Conservation (phyloP, 1,140 invertebrate species). For the Drosophila trapezifrons region DNA sequence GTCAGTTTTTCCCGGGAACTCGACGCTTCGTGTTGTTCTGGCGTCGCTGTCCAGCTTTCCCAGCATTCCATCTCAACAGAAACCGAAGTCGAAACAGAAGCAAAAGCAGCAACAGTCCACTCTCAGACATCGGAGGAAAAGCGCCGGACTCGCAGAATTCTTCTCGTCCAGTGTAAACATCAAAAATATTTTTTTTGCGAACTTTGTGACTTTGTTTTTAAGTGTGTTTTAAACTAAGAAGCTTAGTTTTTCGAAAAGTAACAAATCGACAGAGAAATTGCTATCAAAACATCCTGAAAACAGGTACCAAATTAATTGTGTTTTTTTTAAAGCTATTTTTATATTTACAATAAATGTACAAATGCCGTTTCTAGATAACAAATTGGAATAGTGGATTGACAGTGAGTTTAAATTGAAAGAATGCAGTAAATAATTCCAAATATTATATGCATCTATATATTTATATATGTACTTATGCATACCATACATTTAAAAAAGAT, state of each 20-base stretch:
- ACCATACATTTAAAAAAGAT: too few species aligned
- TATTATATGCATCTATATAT: neutral
- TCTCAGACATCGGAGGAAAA: constrained; percentile 9
- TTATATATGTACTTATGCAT: neutral
- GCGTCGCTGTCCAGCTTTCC: constrained; percentile 5
- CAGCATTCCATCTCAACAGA: constrained; percentile 2
- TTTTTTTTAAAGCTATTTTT: neutral
- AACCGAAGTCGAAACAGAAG: constrained; percentile 7
- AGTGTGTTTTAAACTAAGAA: constrained; percentile 2
- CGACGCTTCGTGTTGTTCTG: constrained; percentile 69
- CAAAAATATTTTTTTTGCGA: constrained; percentile 12
- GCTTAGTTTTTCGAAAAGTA: neutral
- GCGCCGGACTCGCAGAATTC: constrained; percentile 10
- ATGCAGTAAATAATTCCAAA: neutral
- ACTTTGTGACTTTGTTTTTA: constrained; percentile 16
- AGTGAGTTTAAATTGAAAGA: neutral
- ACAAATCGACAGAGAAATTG: neutral
- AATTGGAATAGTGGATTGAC: neutral
- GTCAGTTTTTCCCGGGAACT: constrained; percentile 83
- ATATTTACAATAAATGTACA: neutral
- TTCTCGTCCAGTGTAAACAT: constrained; percentile 7
- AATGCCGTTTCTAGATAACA: neutral
- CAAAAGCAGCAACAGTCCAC: constrained; percentile 5
- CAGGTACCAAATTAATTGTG: constrained; percentile 1
- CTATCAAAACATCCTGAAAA: neutral